Percentiles rank a stretch among this genome's conserved stretches.
Evolutionary conservation across 92 coral and sea anemone genomes (phyloP).

Genomic region (Parazoanthus atlanticus): DNA sequence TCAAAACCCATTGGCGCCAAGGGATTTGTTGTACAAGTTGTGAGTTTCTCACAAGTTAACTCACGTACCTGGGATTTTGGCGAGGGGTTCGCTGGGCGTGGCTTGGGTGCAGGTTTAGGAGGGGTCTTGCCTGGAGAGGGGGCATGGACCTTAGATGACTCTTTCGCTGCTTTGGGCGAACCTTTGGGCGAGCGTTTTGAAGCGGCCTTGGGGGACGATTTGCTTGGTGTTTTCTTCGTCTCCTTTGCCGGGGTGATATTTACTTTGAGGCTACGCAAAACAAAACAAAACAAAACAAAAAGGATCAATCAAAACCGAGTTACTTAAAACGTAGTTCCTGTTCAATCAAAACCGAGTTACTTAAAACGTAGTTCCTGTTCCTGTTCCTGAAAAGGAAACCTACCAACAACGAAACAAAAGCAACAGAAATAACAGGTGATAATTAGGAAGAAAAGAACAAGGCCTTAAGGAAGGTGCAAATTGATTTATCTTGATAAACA

Average conservation of each 20-base stretch:
- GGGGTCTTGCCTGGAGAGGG: slow-evolving; percentile 57
- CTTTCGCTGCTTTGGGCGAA: slow-evolving; percentile 23
- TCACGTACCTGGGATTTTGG: slow-evolving; percentile 55
- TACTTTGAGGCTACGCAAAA: neutral
- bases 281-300: neutral
- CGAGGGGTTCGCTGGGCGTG: slow-evolving; percentile 60
- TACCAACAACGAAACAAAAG: neutral
- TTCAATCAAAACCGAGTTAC: neutral
- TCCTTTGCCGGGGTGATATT: slow-evolving; percentile 6
- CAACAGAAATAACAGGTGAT: too few species aligned
- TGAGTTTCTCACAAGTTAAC: neutral
- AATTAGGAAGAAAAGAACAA: too few species aligned
- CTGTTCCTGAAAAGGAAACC: neutral
- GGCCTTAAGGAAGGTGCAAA: too few species aligned
- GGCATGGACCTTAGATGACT: neutral
- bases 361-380: neutral
- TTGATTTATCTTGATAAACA: too few species aligned
- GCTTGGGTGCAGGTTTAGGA: slow-evolving; percentile 84
- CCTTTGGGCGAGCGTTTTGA: slow-evolving; percentile 26
- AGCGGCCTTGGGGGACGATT: slow-evolving; percentile 13
- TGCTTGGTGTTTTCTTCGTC: slow-evolving; percentile 25
- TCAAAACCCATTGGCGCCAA: too few species aligned
- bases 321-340: neutral
- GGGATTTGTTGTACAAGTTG: too few species aligned
- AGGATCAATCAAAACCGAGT: neutral